These are phyloP conservation scores for Phenganax subtilis DNA, from an alignment of 92 coral and sea anemone genomes.

Conservation along the genomic window DNA sequence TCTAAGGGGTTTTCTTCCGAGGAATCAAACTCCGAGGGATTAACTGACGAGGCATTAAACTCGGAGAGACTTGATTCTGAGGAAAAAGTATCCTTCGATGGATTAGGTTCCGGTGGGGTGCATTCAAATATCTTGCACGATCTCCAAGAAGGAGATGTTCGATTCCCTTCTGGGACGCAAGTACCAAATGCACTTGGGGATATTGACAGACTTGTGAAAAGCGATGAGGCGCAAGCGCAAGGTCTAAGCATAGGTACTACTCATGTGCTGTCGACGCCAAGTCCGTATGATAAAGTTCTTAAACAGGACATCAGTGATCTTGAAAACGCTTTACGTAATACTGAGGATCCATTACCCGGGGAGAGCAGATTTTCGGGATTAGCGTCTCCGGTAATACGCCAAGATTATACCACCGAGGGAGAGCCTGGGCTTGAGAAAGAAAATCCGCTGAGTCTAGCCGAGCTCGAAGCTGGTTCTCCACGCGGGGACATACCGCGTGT, in stretches of 20 bases:
- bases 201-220: slow-evolving; percentile 20
- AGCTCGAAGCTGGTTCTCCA: not conserved
- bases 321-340: slow-evolving; percentile 11
- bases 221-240: not conserved
- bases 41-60: not conserved
- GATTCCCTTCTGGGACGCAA: not conserved
- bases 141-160: slow-evolving; percentile 1
- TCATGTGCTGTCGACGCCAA: not conserved
- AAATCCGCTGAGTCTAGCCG: not conserved
- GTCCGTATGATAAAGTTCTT: slow-evolving; percentile 21
- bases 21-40: not conserved
- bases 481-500: not conserved
- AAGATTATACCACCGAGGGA: not conserved
- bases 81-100: not conserved
- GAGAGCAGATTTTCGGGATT: not conserved
- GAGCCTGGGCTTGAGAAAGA: not conserved
- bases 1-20: slow-evolving; percentile 2
- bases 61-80: not conserved
- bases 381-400: not conserved
- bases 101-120: not conserved
- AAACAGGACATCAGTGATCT: slow-evolving; percentile 33
- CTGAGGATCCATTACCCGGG: slow-evolving; percentile 3
- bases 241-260: not conserved
- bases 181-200: not conserved
- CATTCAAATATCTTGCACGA: not conserved